Evolutionary conservation across 2,888 invertebrate species (phyloP).

Genomic region (Coremacera marginata): DNA sequence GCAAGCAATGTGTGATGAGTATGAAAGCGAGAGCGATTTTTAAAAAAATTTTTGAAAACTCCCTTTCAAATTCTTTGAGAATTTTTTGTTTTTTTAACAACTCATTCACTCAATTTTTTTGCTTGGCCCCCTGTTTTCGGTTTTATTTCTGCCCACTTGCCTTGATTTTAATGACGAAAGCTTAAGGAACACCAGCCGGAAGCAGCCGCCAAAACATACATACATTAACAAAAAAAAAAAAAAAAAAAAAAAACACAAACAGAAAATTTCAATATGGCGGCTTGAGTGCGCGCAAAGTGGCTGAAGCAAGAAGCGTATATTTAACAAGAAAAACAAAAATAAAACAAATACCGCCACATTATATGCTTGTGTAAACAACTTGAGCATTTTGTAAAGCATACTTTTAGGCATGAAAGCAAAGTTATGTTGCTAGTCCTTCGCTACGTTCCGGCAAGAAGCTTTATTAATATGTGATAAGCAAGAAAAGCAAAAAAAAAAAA

Average conservation of each 20-base stretch:
- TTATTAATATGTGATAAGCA: not conserved
- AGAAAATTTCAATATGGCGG: conserved; percentile 14
- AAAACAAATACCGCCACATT: conserved; percentile 27
- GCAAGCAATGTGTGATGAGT: conserved; percentile 22
- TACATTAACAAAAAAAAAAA: not conserved
- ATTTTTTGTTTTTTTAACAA: not conserved
- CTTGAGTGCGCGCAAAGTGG: not conserved
- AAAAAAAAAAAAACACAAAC: not conserved
- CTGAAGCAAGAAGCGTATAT: not conserved
- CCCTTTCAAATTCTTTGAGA: not conserved
- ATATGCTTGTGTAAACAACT: conserved; percentile 23
- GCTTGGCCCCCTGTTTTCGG: not conserved
- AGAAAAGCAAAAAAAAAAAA: not conserved
- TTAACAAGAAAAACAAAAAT: not conserved
- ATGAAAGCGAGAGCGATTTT: not conserved
- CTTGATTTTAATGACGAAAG: not conserved
- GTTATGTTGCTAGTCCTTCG: not conserved
- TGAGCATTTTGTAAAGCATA: conserved; percentile 25
- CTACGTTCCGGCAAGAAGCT: not conserved
- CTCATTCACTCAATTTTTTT: not conserved
- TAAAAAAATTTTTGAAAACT: not conserved
- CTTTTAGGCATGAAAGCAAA: conserved; percentile 16
- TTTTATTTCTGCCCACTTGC: not conserved
- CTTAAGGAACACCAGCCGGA: conserved; percentile 15
- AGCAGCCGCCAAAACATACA: conserved; percentile 1